Percentiles rank a stretch among this genome's conserved stretches.
These are phyloP conservation scores for Oligia strigilis DNA, from an alignment of 2,888 invertebrate genomes.

Conservation along the genomic window DNA sequence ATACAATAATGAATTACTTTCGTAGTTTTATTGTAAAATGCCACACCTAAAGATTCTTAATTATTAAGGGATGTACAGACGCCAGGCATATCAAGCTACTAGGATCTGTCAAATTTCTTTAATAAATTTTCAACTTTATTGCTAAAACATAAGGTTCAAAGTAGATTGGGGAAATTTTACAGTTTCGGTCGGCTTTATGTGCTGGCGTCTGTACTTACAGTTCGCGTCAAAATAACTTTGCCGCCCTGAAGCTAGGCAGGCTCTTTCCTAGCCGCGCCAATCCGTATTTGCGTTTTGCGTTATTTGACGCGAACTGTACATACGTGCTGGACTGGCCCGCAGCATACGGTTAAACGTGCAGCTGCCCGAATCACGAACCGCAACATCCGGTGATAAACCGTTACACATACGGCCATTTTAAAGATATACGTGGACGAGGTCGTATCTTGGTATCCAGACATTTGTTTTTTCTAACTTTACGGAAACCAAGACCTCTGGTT, in stretches of 20 bases:
- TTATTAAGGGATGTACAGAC: background rate
- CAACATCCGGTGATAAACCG: background rate
- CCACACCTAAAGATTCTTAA: background rate
- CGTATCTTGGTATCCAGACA: background rate
- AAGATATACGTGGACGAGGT: background rate
- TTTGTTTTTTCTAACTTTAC: background rate
- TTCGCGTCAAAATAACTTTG: too few relatives aligned
- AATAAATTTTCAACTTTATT: too few relatives aligned
- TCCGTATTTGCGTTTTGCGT: too few relatives aligned
- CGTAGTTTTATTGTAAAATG: conserved; percentile 27
- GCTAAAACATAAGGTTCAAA: too few relatives aligned
- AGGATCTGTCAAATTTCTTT: too few relatives aligned
- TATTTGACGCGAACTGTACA: background rate
- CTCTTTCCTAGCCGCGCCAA: too few relatives aligned
- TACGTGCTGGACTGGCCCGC: too few relatives aligned
- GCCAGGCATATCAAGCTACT: too few relatives aligned
- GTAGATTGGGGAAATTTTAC: too few relatives aligned
- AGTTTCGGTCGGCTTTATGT: too few relatives aligned
- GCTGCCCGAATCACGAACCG: background rate
- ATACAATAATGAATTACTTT: conserved; percentile 46
- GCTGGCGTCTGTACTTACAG: background rate
- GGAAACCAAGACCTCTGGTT: background rate
- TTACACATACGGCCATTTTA: background rate
- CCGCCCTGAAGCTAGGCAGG: too few relatives aligned
- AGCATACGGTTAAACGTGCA: background rate